Evolutionary conservation across 2,888 invertebrate species (phyloP), one percentile per base, ranked within the genome.

Genomic region (Campaea margaritaria): DNA sequence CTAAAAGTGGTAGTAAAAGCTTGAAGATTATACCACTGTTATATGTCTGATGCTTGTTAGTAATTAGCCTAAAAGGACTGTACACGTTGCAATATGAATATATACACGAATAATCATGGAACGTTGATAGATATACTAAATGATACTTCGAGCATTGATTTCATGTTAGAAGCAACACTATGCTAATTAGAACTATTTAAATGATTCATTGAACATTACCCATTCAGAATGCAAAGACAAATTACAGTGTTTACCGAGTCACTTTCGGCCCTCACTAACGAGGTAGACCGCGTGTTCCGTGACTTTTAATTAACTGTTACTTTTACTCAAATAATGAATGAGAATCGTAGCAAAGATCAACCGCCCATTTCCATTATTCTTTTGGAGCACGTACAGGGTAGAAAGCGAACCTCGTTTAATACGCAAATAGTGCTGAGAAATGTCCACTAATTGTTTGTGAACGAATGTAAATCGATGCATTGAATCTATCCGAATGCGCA

Each of bases 241-340:
- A 64, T 65, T 62, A 45, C 53, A 44, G 44, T 52, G 69, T 72
- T 77, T 73, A 72, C 73, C 58, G 65, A 80, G 74, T 82, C 75
- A 83, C 83, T 89, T 87, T 86, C 84, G 79, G 83, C 74, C 83
- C 81, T 85, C 81, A 84, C 86, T 85, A 83, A 76, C 79, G 76
- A 77, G 70, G 67, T 68, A 59, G 67, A 66, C 63, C 67, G 70
- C 65, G 63, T 76, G 74, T 72, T 76, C 68, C 73, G 68, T 56
- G 81, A 81, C 81, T 85, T 83, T 85, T 91, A 91, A 90, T 91
- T 90, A 31, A 9, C 62, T 69, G 65, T 76, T 85, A 88, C 81
- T 88, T 86, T 83, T 79, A 74, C 79, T 80, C 81, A 85, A 87
- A 85, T 87, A 88, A 86, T 85, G 80, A 79, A 79, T 85, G 82